Evolutionary conservation across 2,113 vertebrate species (phyloP).

Genomic region (Periophthalmus modestus): DNA sequence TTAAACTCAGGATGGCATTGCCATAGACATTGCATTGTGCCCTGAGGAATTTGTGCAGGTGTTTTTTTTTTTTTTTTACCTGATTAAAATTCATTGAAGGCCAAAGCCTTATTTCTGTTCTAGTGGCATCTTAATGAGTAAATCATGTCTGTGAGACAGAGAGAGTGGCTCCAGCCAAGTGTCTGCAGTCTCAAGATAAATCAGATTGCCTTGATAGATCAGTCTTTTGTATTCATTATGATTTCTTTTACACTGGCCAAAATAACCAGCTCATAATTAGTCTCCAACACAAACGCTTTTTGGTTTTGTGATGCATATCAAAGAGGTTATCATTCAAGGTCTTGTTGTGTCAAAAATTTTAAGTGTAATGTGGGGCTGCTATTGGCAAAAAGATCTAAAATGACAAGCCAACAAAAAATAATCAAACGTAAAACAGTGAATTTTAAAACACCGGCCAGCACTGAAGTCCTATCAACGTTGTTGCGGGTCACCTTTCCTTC

Average conservation of each 20-base stretch:
- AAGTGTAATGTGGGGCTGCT: not conserved
- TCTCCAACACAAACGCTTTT: not conserved
- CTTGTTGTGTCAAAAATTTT: not conserved
- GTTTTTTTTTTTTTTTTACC: constrained; percentile 3
- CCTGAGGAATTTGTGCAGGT: constrained; percentile 15
- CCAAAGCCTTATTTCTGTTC: constrained; percentile 22
- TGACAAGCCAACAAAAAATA: not conserved
- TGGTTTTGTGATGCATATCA: constrained; percentile 14
- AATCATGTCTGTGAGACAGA: constrained; percentile 13
- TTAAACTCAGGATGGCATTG: constrained; percentile 26
- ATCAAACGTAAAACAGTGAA: not conserved
- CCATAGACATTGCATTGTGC: constrained; percentile 25
- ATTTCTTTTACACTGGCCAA: constrained; percentile 19
- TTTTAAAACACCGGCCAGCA: constrained; percentile 19
- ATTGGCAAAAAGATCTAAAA: not conserved
- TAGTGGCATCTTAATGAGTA: constrained; percentile 23
- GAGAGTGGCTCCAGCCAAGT: constrained; percentile 2
- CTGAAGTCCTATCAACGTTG: constrained; percentile 9
- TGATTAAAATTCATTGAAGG: constrained; percentile 31
- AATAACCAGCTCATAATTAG: constrained; percentile 16
- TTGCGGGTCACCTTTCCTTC: constrained; percentile 51
- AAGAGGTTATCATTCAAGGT: constrained; percentile 6
- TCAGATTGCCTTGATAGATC: constrained; percentile 10
- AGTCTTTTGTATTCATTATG: not conserved
- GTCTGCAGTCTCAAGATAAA: constrained; percentile 14